Conservation (phyloP, 2,113 vertebrate species). For the Orthonyx spaldingii region DNA sequence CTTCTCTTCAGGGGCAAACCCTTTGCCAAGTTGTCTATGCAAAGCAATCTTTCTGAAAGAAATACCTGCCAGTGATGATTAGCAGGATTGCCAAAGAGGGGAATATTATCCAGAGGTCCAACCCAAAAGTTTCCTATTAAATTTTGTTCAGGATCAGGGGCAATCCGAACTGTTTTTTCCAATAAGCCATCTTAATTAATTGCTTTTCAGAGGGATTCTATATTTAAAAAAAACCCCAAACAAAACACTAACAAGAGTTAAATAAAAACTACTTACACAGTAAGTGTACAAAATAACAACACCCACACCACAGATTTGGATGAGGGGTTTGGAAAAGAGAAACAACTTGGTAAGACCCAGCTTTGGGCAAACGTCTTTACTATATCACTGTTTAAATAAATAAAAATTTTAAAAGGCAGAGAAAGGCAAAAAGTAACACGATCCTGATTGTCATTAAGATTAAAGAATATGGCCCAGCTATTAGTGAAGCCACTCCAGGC, state of each 20-base stretch:
- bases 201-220: background rate
- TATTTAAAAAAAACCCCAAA: background rate
- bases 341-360: background rate
- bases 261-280: background rate
- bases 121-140: background rate
- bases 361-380: background rate
- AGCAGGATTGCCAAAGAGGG: background rate
- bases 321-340: background rate
- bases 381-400: background rate
- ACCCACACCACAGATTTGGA: background rate
- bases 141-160: background rate
- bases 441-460: background rate
- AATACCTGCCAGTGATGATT: background rate
- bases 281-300: background rate
- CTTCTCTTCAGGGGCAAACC: background rate
- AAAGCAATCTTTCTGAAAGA: background rate
- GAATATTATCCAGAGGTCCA: background rate
- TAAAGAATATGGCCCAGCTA: background rate
- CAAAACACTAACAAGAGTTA: background rate
- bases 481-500: background rate
- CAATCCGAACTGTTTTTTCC: background rate
- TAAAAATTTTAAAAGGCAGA: background rate
- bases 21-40: background rate
- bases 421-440: background rate
- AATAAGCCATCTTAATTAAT: background rate